Base-by-base conservation (phyloP, 1,140 invertebrate genomes). In the Diorhabda elongata region DNA sequence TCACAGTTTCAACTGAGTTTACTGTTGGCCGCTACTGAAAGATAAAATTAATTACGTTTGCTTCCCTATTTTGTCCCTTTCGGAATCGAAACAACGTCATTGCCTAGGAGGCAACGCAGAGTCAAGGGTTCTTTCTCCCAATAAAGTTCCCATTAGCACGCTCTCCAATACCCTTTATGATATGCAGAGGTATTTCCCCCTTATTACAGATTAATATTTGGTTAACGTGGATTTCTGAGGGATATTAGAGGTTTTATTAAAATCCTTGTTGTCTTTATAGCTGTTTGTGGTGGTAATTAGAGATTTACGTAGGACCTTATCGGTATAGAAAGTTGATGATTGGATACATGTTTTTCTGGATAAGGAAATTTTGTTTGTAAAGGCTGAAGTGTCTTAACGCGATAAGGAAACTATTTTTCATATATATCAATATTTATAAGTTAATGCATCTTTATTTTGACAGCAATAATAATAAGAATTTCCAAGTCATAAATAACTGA, bases 21-120 rank as follows among this genome's bases (percentile, higher is more conserved):
- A 62, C 61, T 62, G 26, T 67, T 66, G 56, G 26, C 44, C 59
- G 62, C 60, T 63, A 58, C 45, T 68, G 62, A 69, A 66, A 70
- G 70, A 73, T 71, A 75, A 69, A 73, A 75, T 75, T 75, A 75
- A 75, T 75, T 75, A 73, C 69, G 71, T 69, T 64, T 72, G 64
- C 66, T 68, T 67, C 68, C 70, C 61, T 3, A 6, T n/a, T 8
- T n/a, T 4, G 61, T 62, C 72, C 72, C 71, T 70, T 69, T 52
- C 66, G 69, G 69, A 71, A 68, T 68, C 62, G 57, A 57, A 65
- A 41, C 67, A 66, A 61, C 66, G 68, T 64, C 64, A 66, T 61
- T 61, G 68, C 69, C 64, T 9, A 59, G 67, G 66, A 70, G 47
- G 47, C 47, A 52, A 52, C 47, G n/a, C 47, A 67, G 47, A 68